Percentiles rank a stretch among this genome's conserved stretches.
phyloP scores from a whole-genome alignment of 2,797 vertebrate genomes.

The Miichthys miiuy region DNA sequence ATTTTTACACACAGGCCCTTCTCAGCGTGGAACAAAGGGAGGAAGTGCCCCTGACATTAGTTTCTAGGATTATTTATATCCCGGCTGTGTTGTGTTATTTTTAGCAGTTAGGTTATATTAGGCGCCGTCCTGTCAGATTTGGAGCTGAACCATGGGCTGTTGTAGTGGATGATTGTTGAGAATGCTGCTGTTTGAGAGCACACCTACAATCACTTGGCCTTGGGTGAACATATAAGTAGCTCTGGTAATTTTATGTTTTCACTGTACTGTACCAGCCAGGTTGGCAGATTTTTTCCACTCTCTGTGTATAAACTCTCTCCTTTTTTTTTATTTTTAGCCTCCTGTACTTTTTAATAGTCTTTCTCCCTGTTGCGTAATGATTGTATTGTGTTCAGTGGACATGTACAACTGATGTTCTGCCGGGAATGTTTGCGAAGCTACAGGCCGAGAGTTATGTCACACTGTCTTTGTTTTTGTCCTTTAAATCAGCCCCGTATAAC shows the following conservation, averaged over 20 bases:
- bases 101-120: constrained; percentile 77
- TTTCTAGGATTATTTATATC: constrained; percentile 72
- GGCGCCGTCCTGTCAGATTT: constrained; percentile 63
- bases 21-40: constrained; percentile 68
- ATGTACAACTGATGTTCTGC: constrained; percentile 24
- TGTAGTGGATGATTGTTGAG: constrained; percentile 55
- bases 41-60: constrained; percentile 74
- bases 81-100: constrained; percentile 67
- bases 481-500: constrained; percentile 13
- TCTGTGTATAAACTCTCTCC: constrained; percentile 53
- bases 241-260: constrained; percentile 77
- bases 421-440: constrained; percentile 20
- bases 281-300: constrained; percentile 58
- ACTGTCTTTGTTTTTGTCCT: background rate
- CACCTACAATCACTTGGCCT: constrained; percentile 74
- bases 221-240: constrained; percentile 62
- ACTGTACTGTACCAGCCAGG: constrained; percentile 52
- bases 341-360: constrained; percentile 61
- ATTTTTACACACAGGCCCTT: constrained; percentile 59
- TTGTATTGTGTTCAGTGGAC: constrained; percentile 53
- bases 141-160: constrained; percentile 49
- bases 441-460: constrained; percentile 26
- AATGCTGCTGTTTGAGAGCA: constrained; percentile 65
- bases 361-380: constrained; percentile 60
- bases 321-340: constrained; percentile 53